A percentile compares a stretch with the other conserved stretches of the same genome.
phyloP scores from a whole-genome alignment of 1,140 invertebrate genomes.

The Drosophila erecta region DNA sequence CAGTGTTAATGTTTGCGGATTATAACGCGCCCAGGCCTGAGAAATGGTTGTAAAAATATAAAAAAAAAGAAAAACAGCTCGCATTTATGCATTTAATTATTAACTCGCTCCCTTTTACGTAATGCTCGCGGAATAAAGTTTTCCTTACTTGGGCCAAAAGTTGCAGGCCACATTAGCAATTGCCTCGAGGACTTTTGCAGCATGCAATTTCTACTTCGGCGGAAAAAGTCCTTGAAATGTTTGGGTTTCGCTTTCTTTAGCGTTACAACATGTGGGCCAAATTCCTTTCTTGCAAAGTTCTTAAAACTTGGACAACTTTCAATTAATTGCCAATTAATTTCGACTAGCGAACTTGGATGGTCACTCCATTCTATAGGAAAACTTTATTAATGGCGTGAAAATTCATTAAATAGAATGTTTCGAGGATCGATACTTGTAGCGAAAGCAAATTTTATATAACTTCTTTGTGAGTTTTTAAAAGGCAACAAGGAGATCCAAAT shows the following conservation, averaged over 20 bases:
- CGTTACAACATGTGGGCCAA: constrained; percentile 5
- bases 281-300: constrained; percentile 36
- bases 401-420: constrained; percentile 21
- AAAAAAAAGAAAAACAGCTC: constrained; percentile 11
- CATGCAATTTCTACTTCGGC: constrained; percentile 15
- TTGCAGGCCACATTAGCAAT: constrained; percentile 72
- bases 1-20: constrained; percentile 66
- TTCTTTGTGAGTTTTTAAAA: neutral
- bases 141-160: constrained; percentile 31
- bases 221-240: constrained; percentile 16
- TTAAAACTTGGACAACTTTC: constrained; percentile 57
- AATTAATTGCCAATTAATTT: constrained; percentile 81
- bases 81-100: constrained; percentile 74
- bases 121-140: constrained; percentile 36
- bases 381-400: constrained; percentile 37
- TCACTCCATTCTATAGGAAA: constrained; percentile 11
- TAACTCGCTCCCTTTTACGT: constrained; percentile 29
- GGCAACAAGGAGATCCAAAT: neutral
- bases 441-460: constrained; percentile 4
- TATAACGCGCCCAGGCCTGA: constrained; percentile 39
- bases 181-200: constrained; percentile 50
- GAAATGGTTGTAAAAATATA: constrained; percentile 26
- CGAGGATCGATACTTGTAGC: constrained; percentile 13
- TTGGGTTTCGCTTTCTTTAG: constrained; percentile 6
- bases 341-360: constrained; percentile 23